Evolutionary conservation across 2,888 invertebrate species (phyloP), one percentile per base, ranked within the genome.

Genomic region (Rhingia campestris): DNA sequence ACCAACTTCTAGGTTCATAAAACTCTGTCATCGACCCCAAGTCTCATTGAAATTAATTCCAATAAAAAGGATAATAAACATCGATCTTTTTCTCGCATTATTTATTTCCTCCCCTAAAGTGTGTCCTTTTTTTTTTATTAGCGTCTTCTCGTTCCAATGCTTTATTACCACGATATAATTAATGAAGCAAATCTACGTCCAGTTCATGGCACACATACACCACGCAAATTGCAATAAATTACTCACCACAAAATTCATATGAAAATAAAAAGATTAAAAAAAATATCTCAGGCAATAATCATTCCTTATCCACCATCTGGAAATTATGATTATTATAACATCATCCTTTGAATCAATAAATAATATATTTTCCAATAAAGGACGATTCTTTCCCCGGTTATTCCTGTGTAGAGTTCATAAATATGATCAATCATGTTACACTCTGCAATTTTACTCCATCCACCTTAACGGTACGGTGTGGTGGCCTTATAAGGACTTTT

Each of bases 271-370:
- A 64, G 37, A 64, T 47, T 56, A 69, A 41, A 53, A 61, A 61
- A 77, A 67, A 64, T 69, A 69, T 75, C 67, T 61, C 63, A 53
- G 53, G 63, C 73, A 73, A 82, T 82, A 82, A 82, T 82, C 82
- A 79, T 82, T 82, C 73, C 79, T 82, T 82, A 82, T 79, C 79
- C 79, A 69, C 73, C 82, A 82, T 82, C 82, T 82, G 82, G 82
- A 77, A 79, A 73, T 82, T 82, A 82, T 79, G 79, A 79, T 79
- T 82, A 82, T 82, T 82, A 79, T 82, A 82, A 73, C 58, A 74
- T 73, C 79, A 74, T 79, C 79, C 64, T 54, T 70, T 70, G 14
- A 39, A 45, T 59, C 53, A 76, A 76, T 76, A 76, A 76, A 76
- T 61, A 67, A 76, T 69, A 67, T 43, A 66, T 67, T 75, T 66